Base-by-base conservation (phyloP, 2,113 vertebrate species). In the Motacilla alba region DNA sequence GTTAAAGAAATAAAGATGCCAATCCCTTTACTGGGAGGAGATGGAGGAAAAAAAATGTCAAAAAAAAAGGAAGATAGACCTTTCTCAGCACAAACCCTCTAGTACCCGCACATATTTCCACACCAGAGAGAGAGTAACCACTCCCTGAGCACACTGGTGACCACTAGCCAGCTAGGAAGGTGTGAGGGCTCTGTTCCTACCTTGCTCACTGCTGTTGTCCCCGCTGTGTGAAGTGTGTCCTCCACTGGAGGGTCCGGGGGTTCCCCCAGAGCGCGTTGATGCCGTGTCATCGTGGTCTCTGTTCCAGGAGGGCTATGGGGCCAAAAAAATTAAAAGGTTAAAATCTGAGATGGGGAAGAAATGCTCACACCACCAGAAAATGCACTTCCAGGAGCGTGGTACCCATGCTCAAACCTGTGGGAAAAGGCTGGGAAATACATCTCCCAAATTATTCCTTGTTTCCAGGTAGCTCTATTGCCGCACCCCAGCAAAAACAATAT, bases 181-280 rank as follows among this genome's bases (percentile, higher is more conserved):
- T 12, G 28, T 30, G 58, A 95, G 95, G 96, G 88, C 47, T 89
- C 72, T 64, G 50, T 93, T 94, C 99, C 98, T 98, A 99, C 99
- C 99, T 98, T 99, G 99, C 97, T 99, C 99, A 88, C 99, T 99
- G 98, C 99, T 99, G 98, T 99, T 99, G 97, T 99, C 99, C 23
- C 99, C 99, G 7, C 99, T 99, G 98, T 99, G 99, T 12, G 99
- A 99, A 69, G 99, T 99, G 96, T 99, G 99, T 94, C 99, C 99
- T 14, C 99, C 99, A 13, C 99, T 99, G 97, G 99, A 99, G 33
- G 99, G 99, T 33, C 99, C 99, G 0, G 99, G 99, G 37, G 99
- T 99, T 83, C 99, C 99, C 88, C 99, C 99, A 0, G 99, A 99
- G 86, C 99, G 99, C 6, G 99, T 99, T 13, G 99, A 99, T 3